phyloP scores from a whole-genome alignment of 1,140 invertebrate genomes.

The Apis dorsata region DNA sequence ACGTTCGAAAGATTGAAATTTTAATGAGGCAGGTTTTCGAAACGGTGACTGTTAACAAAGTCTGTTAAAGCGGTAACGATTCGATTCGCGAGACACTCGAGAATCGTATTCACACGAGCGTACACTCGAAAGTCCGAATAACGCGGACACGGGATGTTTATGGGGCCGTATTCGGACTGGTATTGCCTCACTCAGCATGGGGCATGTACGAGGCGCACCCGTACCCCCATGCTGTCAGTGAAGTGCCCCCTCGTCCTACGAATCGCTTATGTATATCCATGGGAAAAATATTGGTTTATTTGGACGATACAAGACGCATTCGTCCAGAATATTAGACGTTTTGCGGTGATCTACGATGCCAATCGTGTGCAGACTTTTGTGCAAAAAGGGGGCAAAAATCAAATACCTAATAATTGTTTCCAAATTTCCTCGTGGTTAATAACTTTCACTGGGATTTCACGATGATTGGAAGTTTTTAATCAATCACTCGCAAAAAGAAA shows the following conservation, averaged over 20 bases:
- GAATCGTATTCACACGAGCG: conserved; percentile 70
- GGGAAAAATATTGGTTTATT: conserved; percentile 79
- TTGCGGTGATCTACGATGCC: conserved; percentile 22
- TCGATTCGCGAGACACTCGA: conserved; percentile 66
- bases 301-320: conserved; percentile 66
- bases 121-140: conserved; percentile 62
- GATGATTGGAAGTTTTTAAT: too few species aligned
- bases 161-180: conserved; percentile 69
- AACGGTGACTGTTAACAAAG: conserved; percentile 62
- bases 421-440: too few species aligned
- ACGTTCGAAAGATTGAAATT: conserved; percentile 36
- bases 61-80: conserved; percentile 67
- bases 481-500: too few species aligned
- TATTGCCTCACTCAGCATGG: conserved; percentile 74
- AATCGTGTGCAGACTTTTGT: not conserved
- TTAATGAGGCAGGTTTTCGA: conserved; percentile 5
- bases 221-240: conserved; percentile 73
- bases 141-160: conserved; percentile 72
- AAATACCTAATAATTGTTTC: too few species aligned
- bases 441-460: not conserved
- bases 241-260: conserved; percentile 65
- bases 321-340: conserved; percentile 44
- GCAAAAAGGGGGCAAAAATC: not conserved
- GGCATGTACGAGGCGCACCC: conserved; percentile 71
- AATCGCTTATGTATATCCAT: conserved; percentile 75